phyloP scores from a whole-genome alignment of 2,888 invertebrate genomes.

The Scaptomyza parva region DNA sequence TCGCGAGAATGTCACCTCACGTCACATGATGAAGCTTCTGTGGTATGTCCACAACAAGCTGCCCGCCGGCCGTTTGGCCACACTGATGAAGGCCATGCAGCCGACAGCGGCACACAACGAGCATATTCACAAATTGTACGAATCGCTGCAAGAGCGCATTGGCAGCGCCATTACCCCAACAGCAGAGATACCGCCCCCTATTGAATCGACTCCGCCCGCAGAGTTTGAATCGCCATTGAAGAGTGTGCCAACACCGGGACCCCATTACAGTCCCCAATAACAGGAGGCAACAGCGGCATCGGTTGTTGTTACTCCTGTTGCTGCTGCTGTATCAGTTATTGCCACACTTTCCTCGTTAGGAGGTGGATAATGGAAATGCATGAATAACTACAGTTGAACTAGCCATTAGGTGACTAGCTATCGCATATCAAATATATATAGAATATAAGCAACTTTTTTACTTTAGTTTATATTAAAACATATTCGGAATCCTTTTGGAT shows the following conservation, averaged over 20 bases:
- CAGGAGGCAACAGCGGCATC: slow-evolving; percentile 29
- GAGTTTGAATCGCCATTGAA: slow-evolving; percentile 93
- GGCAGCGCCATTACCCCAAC: slow-evolving; percentile 82
- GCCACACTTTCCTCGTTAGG: neutral
- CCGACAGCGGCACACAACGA: slow-evolving; percentile 92
- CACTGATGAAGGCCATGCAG: slow-evolving; percentile 86
- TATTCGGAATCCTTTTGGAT: neutral
- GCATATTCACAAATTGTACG: slow-evolving; percentile 92
- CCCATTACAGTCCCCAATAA: slow-evolving; percentile 85
- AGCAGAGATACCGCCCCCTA: slow-evolving; percentile 87
- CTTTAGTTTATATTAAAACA: neutral
- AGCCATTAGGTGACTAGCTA: neutral
- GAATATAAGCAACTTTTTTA: neutral
- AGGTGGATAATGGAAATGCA: neutral
- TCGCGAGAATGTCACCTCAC: slow-evolving; percentile 93
- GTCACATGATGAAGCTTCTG: slow-evolving; percentile 94
- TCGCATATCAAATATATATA: neutral
- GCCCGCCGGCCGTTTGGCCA: slow-evolving; percentile 87
- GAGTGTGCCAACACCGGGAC: slow-evolving; percentile 93
- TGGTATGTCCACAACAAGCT: slow-evolving; percentile 94
- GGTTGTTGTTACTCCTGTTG: neutral
- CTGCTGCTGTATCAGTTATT: neutral
- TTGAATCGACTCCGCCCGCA: slow-evolving; percentile 86
- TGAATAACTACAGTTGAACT: neutral
- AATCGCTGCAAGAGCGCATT: slow-evolving; percentile 91